These are phyloP conservation scores for Fragum sueziense DNA, from an alignment of 2,888 invertebrate species.

Conservation along the genomic window DNA sequence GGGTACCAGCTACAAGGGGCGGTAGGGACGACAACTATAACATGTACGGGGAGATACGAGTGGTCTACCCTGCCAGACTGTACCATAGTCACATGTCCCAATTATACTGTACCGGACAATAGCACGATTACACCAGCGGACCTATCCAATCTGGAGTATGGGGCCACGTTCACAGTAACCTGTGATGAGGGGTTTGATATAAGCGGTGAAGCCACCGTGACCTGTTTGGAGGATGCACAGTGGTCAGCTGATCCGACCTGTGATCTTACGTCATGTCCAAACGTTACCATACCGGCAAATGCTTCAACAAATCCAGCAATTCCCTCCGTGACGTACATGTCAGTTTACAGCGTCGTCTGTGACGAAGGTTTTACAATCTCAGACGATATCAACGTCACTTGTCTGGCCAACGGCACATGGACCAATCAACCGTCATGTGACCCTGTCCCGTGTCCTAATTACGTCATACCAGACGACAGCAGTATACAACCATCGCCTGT, in stretches of 20 bases:
- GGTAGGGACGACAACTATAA: neutral
- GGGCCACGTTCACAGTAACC: neutral
- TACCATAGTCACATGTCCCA: neutral
- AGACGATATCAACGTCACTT: slow-evolving; percentile 3
- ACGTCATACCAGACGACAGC: neutral
- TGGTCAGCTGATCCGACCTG: neutral
- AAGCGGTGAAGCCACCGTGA: neutral
- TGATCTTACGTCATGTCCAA: neutral
- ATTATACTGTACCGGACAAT: slow-evolving; percentile 1
- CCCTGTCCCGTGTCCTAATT: neutral
- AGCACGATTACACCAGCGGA: neutral
- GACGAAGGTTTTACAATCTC: neutral
- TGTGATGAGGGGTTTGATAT: neutral
- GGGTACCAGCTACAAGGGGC: neutral
- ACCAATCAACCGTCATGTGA: neutral
- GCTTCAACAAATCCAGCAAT: neutral
- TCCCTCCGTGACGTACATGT: neutral
- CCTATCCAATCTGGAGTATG: neutral
- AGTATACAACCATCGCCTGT: neutral
- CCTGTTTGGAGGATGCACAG: neutral
- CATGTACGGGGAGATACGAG: neutral
- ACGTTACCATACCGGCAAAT: neutral
- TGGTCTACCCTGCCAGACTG: slow-evolving; percentile 1
- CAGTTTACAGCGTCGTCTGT: neutral
- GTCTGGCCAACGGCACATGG: slow-evolving; percentile 10